A percentile compares a stretch with the other conserved stretches of the same genome.
Conservation (phyloP, 37 sponge, comb jelly and placozoan genomes). For the Beroe ovata region DNA sequence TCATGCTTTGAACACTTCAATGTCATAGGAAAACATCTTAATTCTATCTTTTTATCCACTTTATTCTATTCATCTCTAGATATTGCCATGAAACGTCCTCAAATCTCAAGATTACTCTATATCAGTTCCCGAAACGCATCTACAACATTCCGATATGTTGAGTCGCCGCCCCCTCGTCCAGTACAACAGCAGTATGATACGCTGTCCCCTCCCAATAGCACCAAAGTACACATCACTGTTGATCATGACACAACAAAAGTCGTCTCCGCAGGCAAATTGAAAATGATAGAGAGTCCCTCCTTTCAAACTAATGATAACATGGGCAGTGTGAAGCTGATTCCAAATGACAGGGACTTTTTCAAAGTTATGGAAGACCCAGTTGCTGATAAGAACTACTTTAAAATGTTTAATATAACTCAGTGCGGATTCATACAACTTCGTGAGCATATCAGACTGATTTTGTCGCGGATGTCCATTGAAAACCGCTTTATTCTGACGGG, state of each 20-base stretch:
- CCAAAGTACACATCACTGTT: neutral
- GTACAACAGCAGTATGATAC: neutral
- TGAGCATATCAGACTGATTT: neutral
- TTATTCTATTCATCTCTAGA: neutral
- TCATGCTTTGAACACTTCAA: too few relatives aligned
- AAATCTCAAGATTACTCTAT: neutral
- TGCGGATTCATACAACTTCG: conserved; percentile 6
- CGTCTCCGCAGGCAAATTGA: neutral
- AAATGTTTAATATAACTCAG: neutral
- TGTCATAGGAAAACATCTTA: too few relatives aligned
- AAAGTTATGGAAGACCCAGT: conserved; percentile 4
- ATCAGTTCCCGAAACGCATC: conserved; percentile 17
- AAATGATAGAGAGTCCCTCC: neutral
- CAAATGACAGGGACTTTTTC: neutral
- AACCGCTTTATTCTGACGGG: conserved; percentile 11
- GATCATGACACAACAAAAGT: neutral
- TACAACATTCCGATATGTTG: conserved; percentile 2
- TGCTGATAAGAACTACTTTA: neutral
- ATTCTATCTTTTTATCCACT: neutral
- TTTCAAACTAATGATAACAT: neutral
- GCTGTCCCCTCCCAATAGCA: neutral
- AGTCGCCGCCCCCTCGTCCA: neutral
- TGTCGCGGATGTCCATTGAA: neutral
- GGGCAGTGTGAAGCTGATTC: neutral
- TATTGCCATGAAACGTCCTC: neutral